Conservation (phyloP, 2,113 vertebrate genomes). For the Sitta europaea region DNA sequence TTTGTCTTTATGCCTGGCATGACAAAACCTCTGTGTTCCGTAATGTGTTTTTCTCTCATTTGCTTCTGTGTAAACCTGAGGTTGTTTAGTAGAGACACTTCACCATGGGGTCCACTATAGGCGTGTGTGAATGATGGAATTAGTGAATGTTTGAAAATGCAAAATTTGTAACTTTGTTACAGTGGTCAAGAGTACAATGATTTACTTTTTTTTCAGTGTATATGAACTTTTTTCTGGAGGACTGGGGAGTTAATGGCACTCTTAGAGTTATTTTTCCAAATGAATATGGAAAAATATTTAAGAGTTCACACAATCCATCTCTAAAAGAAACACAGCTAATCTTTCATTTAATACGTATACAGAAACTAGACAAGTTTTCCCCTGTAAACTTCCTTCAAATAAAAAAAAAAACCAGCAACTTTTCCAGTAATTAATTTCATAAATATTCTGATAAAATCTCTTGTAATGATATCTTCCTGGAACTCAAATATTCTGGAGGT, state of each 20-base stretch:
- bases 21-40: not conserved
- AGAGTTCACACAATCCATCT: not conserved
- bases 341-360: not conserved
- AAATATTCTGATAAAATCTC: not conserved
- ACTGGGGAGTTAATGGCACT: not conserved
- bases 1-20: not conserved
- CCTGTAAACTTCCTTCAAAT: not conserved
- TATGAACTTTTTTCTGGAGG: not conserved
- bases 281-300: not conserved
- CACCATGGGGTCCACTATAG: not conserved
- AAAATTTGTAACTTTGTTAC: not conserved
- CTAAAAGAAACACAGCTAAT: not conserved
- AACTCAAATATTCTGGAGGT: not conserved
- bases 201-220: not conserved
- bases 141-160: not conserved
- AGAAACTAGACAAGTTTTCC: slow-evolving; percentile 1
- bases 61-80: not conserved
- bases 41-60: not conserved
- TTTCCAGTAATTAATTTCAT: not conserved
- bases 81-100: not conserved
- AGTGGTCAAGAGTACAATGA: not conserved
- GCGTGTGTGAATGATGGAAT: not conserved
- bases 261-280: not conserved
- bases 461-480: not conserved
- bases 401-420: not conserved